phyloP scores from a whole-genome alignment of 2,797 vertebrate genomes.

The Avahi laniger region DNA sequence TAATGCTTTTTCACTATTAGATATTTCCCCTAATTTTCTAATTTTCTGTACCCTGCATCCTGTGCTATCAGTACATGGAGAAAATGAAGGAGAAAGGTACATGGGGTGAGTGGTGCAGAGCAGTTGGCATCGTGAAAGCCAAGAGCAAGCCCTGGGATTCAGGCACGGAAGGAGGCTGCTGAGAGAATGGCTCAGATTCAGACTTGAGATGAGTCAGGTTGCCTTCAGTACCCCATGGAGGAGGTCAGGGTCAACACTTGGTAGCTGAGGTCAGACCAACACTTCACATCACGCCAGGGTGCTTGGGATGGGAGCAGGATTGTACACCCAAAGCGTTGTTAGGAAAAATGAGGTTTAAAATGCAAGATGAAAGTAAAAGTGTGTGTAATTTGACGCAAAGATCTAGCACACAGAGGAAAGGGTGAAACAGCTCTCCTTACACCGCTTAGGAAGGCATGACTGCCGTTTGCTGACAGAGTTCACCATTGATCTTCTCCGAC shows the following conservation, averaged over 20 bases:
- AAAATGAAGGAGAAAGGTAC: neutral
- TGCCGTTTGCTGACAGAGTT: neutral
- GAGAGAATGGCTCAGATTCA: neutral
- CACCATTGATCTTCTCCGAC: neutral
- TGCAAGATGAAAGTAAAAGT: neutral
- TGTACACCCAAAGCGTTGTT: neutral
- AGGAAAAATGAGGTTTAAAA: neutral
- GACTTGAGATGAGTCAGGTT: neutral
- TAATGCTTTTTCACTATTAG: neutral
- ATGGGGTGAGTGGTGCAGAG: neutral
- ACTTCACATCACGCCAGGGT: neutral
- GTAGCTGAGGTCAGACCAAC: neutral
- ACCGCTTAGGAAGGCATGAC: neutral
- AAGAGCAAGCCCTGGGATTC: neutral
- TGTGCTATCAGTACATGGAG: neutral
- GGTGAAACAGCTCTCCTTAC: neutral
- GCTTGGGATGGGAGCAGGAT: neutral
- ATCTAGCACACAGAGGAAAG: neutral
- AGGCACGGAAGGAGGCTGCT: neutral
- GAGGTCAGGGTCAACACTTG: neutral
- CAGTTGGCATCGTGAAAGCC: neutral
- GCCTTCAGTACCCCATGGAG: rapidly evolving
- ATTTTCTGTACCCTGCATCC: neutral
- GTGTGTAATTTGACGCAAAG: neutral
- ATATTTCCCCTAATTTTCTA: neutral